Conservation (phyloP, 1,140 invertebrate genomes). For the Drosophila nebulosa region DNA sequence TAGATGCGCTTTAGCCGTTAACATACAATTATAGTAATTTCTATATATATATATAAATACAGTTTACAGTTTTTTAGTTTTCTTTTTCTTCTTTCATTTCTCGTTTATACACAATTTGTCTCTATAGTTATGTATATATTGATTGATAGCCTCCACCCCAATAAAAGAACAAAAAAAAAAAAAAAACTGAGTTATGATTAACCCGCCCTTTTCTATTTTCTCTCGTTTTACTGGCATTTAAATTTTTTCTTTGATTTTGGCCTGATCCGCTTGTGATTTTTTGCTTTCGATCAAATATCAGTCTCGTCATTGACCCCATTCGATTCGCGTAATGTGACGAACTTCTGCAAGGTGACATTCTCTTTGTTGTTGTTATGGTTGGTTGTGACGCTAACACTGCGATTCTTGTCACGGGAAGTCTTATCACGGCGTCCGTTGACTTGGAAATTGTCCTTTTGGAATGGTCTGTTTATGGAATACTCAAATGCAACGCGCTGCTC, state of each 20-base stretch:
- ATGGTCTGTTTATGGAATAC: constrained; percentile 57
- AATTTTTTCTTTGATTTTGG: constrained; percentile 61
- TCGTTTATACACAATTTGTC: constrained; percentile 35
- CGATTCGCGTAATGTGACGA: constrained; percentile 60
- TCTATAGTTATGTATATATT: constrained; percentile 4
- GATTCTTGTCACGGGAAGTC: constrained; percentile 31
- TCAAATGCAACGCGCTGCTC: constrained; percentile 55
- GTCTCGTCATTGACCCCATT: constrained; percentile 67
- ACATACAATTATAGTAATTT: constrained; percentile 32
- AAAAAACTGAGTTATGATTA: constrained; percentile 61
- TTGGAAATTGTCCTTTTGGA: constrained; percentile 72
- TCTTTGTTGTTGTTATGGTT: constrained; percentile 50
- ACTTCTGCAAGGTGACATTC: constrained; percentile 69
- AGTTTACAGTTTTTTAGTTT: constrained; percentile 12
- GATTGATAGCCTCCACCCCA: constrained; percentile 67
- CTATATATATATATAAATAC: constrained; percentile 44
- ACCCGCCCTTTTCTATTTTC: constrained; percentile 23
- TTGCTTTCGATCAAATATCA: constrained; percentile 69
- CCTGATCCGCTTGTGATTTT: constrained; percentile 34
- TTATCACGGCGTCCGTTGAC: constrained; percentile 57
- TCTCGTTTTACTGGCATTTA: neutral
- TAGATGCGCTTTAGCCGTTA: neutral
- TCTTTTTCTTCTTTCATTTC: neutral
- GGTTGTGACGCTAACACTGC: neutral
- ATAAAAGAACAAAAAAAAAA: no score